Conservation (phyloP, 2,888 invertebrate genomes). For the Orthosia incerta region DNA sequence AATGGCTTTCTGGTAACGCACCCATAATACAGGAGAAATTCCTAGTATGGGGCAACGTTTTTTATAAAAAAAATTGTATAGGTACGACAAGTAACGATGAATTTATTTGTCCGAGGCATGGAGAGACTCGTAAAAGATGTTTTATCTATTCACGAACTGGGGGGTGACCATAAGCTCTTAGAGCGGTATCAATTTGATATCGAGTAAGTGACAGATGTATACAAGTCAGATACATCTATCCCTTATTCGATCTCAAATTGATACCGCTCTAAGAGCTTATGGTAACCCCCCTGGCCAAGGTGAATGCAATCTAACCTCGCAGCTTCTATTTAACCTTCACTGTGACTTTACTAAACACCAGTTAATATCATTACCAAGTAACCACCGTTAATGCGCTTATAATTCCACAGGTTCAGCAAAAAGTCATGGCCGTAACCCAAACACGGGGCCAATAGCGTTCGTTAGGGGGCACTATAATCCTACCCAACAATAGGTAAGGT, state of each 20-base stretch:
- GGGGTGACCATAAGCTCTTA: too few species aligned
- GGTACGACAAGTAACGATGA: background rate
- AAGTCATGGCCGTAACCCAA: conserved; percentile 30
- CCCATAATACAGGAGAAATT: too few species aligned
- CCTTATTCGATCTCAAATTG: too few species aligned
- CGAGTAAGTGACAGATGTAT: too few species aligned
- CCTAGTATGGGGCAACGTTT: too few species aligned
- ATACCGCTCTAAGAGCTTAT: too few species aligned
- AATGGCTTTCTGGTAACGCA: background rate
- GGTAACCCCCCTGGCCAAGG: too few species aligned
- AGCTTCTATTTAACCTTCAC: conserved; percentile 11
- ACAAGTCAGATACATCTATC: too few species aligned
- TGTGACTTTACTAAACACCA: conserved; percentile 10
- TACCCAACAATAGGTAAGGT: conserved; percentile 65
- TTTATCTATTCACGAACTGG: background rate
- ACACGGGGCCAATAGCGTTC: conserved; percentile 44
- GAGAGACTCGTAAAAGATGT: background rate
- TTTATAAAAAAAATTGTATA: too few species aligned
- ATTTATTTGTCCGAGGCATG: background rate
- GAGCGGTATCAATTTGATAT: too few species aligned
- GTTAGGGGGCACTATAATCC: conserved; percentile 54
- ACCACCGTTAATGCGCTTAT: conserved; percentile 36
- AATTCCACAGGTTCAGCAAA: conserved; percentile 27
- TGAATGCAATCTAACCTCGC: background rate
- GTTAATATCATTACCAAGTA: conserved; percentile 38